These are phyloP conservation scores for Chymomyza caudatula DNA, from an alignment of 2,888 invertebrate species.

Conservation along the genomic window DNA sequence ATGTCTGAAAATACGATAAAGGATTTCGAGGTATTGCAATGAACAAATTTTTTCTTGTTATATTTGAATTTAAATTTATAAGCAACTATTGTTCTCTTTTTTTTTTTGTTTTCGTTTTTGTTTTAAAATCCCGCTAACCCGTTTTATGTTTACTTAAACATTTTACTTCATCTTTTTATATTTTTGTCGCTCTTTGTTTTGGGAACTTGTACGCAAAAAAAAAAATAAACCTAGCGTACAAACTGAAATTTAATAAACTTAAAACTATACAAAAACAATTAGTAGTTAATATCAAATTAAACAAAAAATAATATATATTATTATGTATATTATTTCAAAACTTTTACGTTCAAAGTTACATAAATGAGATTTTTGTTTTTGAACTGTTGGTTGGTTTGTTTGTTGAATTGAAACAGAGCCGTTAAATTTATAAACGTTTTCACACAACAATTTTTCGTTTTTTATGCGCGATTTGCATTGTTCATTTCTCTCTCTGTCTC, in stretches of 20 bases:
- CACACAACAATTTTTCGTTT: not conserved
- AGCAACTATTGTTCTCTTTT: slow-evolving; percentile 69
- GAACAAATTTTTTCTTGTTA: slow-evolving; percentile 67
- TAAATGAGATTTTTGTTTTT: slow-evolving; percentile 41
- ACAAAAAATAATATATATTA: slow-evolving; percentile 45
- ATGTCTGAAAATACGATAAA: slow-evolving; percentile 60
- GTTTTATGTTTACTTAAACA: slow-evolving; percentile 28
- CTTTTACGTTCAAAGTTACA: slow-evolving; percentile 5
- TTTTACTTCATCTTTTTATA: slow-evolving; percentile 29
- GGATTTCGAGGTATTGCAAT: slow-evolving; percentile 79
- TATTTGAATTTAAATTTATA: slow-evolving; percentile 70
- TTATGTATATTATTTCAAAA: slow-evolving; percentile 7
- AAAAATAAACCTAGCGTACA: slow-evolving; percentile 31
- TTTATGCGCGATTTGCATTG: not conserved
- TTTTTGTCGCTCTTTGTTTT: slow-evolving; percentile 46
- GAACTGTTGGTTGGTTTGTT: slow-evolving; percentile 65
- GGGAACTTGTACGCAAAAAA: slow-evolving; percentile 27
- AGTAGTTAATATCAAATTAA: slow-evolving; percentile 49
- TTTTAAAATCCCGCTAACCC: slow-evolving; percentile 32
- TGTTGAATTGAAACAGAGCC: slow-evolving; percentile 56
- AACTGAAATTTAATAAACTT: slow-evolving; percentile 32
- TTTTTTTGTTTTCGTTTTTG: too few relatives aligned
- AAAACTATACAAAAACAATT: slow-evolving; percentile 33
- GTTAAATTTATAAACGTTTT: slow-evolving; percentile 37
- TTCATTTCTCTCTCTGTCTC: slow-evolving; percentile 3